phyloP scores from a whole-genome alignment of 2,888 invertebrate genomes.

The Lasioglossum malachurum region DNA sequence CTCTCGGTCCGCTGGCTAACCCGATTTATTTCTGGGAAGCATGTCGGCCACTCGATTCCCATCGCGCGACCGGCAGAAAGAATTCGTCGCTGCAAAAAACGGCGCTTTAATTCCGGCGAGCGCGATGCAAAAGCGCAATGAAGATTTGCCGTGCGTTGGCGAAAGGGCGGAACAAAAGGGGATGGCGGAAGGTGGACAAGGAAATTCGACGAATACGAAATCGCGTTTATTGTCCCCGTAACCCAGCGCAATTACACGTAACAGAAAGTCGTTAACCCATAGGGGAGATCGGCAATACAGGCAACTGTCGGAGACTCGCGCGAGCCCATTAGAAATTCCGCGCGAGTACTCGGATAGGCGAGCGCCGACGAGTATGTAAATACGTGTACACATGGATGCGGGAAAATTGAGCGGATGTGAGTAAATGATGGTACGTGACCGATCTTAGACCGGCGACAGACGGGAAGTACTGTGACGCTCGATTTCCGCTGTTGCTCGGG shows the following conservation, averaged over 20 bases:
- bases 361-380: constrained; percentile 57
- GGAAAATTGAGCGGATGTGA: constrained; percentile 57
- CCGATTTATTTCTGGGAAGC: constrained; percentile 28
- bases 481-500: not conserved
- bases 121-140: not conserved
- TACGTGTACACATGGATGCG: constrained; percentile 48
- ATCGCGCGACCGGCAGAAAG: constrained; percentile 7
- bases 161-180: not conserved
- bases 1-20: constrained; percentile 35
- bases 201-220: constrained; percentile 39
- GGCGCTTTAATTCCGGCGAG: constrained; percentile 2
- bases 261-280: constrained; percentile 46
- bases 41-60: constrained; percentile 5
- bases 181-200: not conserved
- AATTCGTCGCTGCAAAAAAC: not conserved
- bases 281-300: constrained; percentile 10
- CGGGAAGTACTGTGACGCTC: not conserved
- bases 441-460: constrained; percentile 43
- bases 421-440: constrained; percentile 64
- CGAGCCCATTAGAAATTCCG: constrained; percentile 54
- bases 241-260: constrained; percentile 32
- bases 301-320: not conserved
- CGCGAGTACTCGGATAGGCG: constrained; percentile 43
- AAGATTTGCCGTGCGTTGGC: not conserved
- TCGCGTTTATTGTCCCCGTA: constrained; percentile 38